A percentile compares a stretch with the other conserved stretches of the same genome.
Conservation (phyloP, 2,797 vertebrate species). For the Phataginus tetradactyla region DNA sequence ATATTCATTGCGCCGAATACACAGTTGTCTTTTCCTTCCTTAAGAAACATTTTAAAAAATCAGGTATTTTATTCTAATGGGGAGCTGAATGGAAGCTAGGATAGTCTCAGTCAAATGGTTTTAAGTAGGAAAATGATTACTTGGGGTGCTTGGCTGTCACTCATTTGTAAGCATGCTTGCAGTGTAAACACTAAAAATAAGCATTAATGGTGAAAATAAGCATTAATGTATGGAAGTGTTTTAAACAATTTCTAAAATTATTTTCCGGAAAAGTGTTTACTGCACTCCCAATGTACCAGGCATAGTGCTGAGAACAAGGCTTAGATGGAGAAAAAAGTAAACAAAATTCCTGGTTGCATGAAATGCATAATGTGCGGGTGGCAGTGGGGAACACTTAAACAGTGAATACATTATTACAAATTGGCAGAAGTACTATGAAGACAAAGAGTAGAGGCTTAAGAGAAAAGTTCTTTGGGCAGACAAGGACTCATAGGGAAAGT, state of each 20-base stretch:
- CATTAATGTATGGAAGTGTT: conserved; percentile 4
- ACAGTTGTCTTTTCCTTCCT: background rate
- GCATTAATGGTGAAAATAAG: background rate
- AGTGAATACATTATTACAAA: background rate
- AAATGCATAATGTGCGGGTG: background rate
- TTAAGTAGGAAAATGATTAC: conserved; percentile 17
- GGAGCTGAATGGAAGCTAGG: background rate
- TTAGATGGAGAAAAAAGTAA: background rate
- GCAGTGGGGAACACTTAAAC: background rate
- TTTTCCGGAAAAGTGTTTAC: conserved; percentile 8
- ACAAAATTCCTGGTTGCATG: background rate
- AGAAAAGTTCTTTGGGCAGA: background rate
- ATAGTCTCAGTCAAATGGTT: background rate
- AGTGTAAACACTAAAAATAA: background rate
- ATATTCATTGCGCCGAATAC: background rate
- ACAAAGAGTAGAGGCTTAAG: background rate
- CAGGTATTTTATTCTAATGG: conserved; percentile 36
- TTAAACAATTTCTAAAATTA: conserved; percentile 10
- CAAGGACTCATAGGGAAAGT: background rate
- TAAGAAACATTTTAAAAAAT: background rate
- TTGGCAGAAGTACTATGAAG: background rate
- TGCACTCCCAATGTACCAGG: background rate
- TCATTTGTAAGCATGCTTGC: conserved; percentile 8
- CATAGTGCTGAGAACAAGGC: background rate
- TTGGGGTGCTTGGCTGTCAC: background rate